These are phyloP conservation scores for Coptotermes formosanus DNA, from an alignment of 1,140 invertebrate genomes.

Conservation along the genomic window DNA sequence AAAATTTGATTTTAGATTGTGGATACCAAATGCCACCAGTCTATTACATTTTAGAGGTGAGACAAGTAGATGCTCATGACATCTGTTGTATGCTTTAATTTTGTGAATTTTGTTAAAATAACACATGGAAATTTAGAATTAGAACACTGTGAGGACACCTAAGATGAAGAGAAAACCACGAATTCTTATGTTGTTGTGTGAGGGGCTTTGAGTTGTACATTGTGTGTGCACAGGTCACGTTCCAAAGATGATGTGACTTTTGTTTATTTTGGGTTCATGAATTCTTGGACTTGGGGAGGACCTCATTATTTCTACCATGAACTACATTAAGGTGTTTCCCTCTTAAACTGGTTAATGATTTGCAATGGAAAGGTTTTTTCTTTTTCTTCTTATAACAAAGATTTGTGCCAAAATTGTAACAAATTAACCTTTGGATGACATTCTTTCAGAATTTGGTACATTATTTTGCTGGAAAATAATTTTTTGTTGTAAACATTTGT, in stretches of 20 bases:
- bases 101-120: too few species aligned
- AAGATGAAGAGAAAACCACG: too few species aligned
- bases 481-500: neutral
- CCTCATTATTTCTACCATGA: neutral
- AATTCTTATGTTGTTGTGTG: too few species aligned
- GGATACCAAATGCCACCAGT: too few species aligned
- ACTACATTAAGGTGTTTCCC: neutral
- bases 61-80: too few species aligned
- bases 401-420: slow-evolving; percentile 1
- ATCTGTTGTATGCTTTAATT: too few species aligned
- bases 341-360: neutral
- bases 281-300: neutral
- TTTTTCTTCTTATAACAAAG: neutral
- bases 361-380: neutral
- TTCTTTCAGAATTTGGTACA: neutral
- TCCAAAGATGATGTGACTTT: neutral
- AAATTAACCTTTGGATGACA: neutral
- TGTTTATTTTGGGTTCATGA: neutral
- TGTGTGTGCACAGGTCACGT: neutral
- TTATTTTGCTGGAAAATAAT: neutral
- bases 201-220: neutral
- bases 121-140: too few species aligned
- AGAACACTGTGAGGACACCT: too few species aligned
- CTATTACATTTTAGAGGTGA: too few species aligned
- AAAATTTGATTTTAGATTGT: too few species aligned